These are phyloP conservation scores for Muntiacus reevesi DNA, from an alignment of 2,113 vertebrate species.

Conservation along the genomic window DNA sequence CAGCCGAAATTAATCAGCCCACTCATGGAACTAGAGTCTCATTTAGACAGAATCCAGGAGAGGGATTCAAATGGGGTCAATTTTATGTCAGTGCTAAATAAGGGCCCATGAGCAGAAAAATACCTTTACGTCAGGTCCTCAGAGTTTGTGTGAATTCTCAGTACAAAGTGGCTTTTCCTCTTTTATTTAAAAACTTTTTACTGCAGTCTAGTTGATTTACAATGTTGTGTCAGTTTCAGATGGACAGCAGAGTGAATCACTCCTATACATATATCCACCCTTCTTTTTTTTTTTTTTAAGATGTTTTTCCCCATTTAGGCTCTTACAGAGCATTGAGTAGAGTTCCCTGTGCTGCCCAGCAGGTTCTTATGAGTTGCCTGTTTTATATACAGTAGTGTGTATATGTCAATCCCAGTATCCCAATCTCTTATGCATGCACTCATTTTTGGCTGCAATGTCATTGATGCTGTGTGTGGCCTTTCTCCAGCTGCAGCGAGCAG, in stretches of 20 bases:
- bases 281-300: background rate
- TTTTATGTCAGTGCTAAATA: background rate
- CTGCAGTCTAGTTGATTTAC: background rate
- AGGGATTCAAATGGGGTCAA: background rate
- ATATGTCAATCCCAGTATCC: background rate
- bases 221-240: background rate
- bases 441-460: background rate
- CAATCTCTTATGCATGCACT: background rate
- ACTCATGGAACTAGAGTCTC: background rate
- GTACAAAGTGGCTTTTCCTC: background rate
- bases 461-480: background rate
- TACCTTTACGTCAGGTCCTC: background rate
- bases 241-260: background rate
- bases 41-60: background rate
- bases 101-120: background rate
- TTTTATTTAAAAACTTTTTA: background rate
- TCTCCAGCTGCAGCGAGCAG: background rate
- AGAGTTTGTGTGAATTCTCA: background rate
- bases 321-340: background rate
- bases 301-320: background rate
- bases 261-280: background rate
- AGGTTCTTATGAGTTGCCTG: background rate
- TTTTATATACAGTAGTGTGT: background rate
- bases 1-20: background rate
- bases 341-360: background rate